Evolutionary conservation across 1,140 invertebrate genomes (phyloP).

Genomic region (Drosophila navojoa): DNA sequence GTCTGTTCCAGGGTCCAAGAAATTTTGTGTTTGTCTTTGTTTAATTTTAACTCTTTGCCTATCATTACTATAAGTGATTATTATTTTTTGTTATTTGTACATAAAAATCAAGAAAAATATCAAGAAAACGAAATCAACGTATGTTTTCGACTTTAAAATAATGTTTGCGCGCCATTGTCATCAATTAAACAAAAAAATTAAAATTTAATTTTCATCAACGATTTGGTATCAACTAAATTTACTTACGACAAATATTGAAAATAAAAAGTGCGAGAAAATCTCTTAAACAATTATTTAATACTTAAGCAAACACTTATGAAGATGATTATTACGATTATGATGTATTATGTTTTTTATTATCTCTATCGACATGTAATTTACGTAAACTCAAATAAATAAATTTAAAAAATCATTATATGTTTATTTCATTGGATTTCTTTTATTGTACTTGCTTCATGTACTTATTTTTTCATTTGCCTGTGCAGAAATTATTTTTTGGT

Average conservation of each 20-base stretch:
- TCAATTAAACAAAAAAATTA: conserved; percentile 40
- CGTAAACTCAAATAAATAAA: conserved; percentile 77
- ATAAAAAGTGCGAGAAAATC: conserved; percentile 63
- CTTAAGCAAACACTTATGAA: conserved; percentile 71
- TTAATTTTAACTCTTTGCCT: conserved; percentile 69
- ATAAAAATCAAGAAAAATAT: conserved; percentile 46
- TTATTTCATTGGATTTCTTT: too few relatives aligned
- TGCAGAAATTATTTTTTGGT: too few relatives aligned
- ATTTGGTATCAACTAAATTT: conserved; percentile 9
- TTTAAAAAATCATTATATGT: background rate
- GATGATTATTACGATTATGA: conserved; percentile 67
- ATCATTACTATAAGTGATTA: conserved; percentile 66
- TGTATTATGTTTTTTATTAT: conserved; percentile 81
- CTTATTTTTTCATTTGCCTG: too few relatives aligned
- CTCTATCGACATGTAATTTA: conserved; percentile 79
- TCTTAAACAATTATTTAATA: conserved; percentile 79
- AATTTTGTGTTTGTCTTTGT: conserved; percentile 71
- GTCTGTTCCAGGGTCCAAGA: conserved; percentile 67
- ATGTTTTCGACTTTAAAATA: conserved; percentile 55
- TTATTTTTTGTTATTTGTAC: conserved; percentile 77
- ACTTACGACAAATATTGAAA: conserved; percentile 5
- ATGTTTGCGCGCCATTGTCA: conserved; percentile 66
- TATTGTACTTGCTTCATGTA: too few relatives aligned
- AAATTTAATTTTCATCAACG: conserved; percentile 35
- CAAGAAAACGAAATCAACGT: conserved; percentile 27